Evolutionary conservation across 2,888 invertebrate genomes (phyloP).

Genomic region (Sphaerophoria rueppellii): DNA sequence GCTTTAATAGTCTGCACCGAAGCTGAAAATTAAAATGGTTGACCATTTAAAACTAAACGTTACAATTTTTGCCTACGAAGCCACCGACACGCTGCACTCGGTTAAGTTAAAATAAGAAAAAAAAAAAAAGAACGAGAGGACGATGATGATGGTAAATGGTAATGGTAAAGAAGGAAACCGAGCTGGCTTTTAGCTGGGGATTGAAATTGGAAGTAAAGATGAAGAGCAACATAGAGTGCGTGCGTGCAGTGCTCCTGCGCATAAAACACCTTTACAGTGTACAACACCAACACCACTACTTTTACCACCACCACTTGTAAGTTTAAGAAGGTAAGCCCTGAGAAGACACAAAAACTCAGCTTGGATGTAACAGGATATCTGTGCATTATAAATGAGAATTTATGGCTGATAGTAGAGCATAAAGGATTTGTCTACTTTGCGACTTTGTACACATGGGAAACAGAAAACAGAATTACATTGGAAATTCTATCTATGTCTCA

Average conservation of each 20-base stretch:
- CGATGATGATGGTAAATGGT: not conserved
- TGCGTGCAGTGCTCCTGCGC: slow-evolving; percentile 48
- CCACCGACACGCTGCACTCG: not conserved
- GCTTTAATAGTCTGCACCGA: slow-evolving; percentile 76
- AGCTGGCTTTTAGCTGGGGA: slow-evolving; percentile 13
- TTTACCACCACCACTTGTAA: too few relatives aligned
- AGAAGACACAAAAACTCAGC: too few relatives aligned
- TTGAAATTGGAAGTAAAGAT: slow-evolving; percentile 1
- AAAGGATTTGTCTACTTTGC: slow-evolving; percentile 16
- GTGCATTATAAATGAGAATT: slow-evolving; percentile 48
- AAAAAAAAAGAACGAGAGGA: not conserved
- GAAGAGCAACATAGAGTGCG: slow-evolving; percentile 30
- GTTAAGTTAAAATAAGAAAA: too few relatives aligned
- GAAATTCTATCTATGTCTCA: slow-evolving; percentile 45
- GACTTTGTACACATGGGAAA: not conserved
- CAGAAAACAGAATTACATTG: too few relatives aligned
- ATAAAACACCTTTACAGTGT: slow-evolving; percentile 23
- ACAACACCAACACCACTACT: not conserved
- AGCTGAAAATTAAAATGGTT: slow-evolving; percentile 76
- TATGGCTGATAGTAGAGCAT: slow-evolving; percentile 27
- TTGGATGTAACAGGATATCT: slow-evolving; percentile 44
- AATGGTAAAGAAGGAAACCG: slow-evolving; percentile 3
- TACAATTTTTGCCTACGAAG: slow-evolving; percentile 72
- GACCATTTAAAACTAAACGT: slow-evolving; percentile 74
- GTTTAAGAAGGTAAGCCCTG: too few relatives aligned